Percentiles rank a stretch among this genome's conserved stretches.
phyloP scores from a whole-genome alignment of 2,113 vertebrate genomes.

The Equus quagga region DNA sequence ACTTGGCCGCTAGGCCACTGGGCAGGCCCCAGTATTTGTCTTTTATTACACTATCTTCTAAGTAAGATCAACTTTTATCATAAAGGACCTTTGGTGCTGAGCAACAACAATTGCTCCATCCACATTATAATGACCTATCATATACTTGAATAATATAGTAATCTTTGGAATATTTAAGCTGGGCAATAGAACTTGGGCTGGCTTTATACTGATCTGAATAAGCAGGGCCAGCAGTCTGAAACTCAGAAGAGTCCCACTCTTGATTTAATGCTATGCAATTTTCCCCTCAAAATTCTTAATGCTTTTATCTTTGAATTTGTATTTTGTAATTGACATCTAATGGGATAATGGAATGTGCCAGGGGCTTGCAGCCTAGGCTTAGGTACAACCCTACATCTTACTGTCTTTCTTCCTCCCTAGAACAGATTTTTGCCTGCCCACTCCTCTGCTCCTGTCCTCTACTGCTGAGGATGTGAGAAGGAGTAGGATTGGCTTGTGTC shows the following conservation, averaged over 20 bases:
- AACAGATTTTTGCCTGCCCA: background rate
- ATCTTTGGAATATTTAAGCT: background rate
- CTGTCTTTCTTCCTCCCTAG: accelerated
- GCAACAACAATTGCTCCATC: background rate
- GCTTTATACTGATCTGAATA: background rate
- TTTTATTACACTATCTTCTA: background rate
- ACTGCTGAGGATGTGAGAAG: background rate
- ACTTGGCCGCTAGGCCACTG: too few relatives aligned
- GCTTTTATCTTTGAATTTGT: background rate
- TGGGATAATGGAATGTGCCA: too few relatives aligned
- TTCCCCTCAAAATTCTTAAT: background rate
- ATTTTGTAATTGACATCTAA: background rate
- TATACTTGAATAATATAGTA: background rate
- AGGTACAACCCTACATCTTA: background rate
- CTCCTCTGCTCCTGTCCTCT: background rate
- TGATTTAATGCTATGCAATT: background rate
- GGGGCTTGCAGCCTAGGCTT: accelerated
- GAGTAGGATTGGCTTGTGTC: accelerated
- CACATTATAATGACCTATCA: background rate
- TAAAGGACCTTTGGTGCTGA: background rate
- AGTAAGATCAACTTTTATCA: background rate
- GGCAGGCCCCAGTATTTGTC: background rate
- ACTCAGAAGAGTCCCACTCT: background rate
- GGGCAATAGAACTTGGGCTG: background rate
- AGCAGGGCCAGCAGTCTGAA: background rate